These are phyloP conservation scores for Plagodis dolabraria DNA, from an alignment of 2,888 invertebrate species.

Conservation along the genomic window DNA sequence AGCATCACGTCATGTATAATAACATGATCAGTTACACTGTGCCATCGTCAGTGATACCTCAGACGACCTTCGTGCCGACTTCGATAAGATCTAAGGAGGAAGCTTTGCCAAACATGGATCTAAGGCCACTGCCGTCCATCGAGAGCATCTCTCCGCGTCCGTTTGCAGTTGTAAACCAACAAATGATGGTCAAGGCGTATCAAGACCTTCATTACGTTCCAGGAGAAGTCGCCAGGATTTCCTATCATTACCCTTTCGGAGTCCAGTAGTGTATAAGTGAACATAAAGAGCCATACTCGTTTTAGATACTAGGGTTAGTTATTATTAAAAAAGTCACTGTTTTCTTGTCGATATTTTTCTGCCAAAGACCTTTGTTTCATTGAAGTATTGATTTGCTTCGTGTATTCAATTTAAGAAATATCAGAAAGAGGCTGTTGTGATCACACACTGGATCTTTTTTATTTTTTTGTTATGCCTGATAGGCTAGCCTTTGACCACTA, in stretches of 20 bases:
- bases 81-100: conserved; percentile 72
- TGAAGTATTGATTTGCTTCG: not conserved
- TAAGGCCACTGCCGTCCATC: conserved; percentile 77
- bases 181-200: conserved; percentile 81
- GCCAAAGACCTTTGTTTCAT: not conserved
- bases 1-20: conserved; percentile 75
- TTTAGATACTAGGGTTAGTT: conserved; percentile 17
- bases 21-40: conserved; percentile 75
- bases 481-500: too few species aligned
- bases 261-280: conserved; percentile 57
- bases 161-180: conserved; percentile 76
- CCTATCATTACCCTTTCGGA: conserved; percentile 78
- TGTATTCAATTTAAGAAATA: too few species aligned
- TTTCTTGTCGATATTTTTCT: conserved; percentile 11
- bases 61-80: conserved; percentile 61
- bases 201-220: conserved; percentile 77
- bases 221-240: conserved; percentile 74
- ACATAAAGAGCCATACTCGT: conserved; percentile 12
- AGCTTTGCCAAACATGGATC: conserved; percentile 59
- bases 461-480: too few species aligned
- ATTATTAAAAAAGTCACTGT: conserved; percentile 30
- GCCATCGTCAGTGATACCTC: conserved; percentile 58
- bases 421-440: too few species aligned
- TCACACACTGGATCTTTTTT: too few species aligned
- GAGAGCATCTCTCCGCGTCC: conserved; percentile 78